Base-by-base conservation (phyloP, 2,888 invertebrate species). In the Dynastes maya region DNA sequence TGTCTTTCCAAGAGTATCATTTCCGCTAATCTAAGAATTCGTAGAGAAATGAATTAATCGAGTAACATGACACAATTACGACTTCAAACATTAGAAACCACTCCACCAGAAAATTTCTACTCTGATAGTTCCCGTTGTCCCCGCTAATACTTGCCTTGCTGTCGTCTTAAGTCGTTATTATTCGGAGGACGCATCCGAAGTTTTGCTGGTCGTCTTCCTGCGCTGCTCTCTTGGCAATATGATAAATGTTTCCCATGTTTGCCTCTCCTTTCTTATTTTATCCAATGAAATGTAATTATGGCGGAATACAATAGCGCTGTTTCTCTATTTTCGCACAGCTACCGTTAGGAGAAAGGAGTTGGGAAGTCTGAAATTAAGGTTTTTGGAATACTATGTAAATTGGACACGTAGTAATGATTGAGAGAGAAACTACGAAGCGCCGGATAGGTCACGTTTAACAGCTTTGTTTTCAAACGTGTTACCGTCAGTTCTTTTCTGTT, bases 211-310 rank as follows among this genome's bases (percentile, higher is more conserved):
- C 9, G 61, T 22, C 61, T 61, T 61, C 61, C 27, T 5, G 61
- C 32, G 32, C 45, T 11, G 9, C 8, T 45, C 45, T 45, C 1
- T 37, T 16, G 5, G 45, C 40, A 6, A 65, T 45, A 22, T 67
- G 27, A 67, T 67, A 67, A 49, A 67, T 67, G 67, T 16, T 49
- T 40, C 67, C 49, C 67, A 1, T 67, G 65, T 65, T 65, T 65
- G 40, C 16, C 2, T 65, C 65, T 37, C 16, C 37, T 40, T 45
- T 51, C 11, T n/a, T 70, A 70, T 70, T 70, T 53, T 27, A 70
- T 70, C 70, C 51, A 51, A 70, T 29, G 13, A 70, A 70, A 70
- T 70, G 70, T 70, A 70, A 70, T 70, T 53, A 70, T 40, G 51
- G n/a, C 64, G 64, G 13, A 37, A 13, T 64, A 64, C 64, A 32